These are phyloP conservation scores for Xanthia togata DNA, from an alignment of 2,888 invertebrate genomes.

Conservation along the genomic window DNA sequence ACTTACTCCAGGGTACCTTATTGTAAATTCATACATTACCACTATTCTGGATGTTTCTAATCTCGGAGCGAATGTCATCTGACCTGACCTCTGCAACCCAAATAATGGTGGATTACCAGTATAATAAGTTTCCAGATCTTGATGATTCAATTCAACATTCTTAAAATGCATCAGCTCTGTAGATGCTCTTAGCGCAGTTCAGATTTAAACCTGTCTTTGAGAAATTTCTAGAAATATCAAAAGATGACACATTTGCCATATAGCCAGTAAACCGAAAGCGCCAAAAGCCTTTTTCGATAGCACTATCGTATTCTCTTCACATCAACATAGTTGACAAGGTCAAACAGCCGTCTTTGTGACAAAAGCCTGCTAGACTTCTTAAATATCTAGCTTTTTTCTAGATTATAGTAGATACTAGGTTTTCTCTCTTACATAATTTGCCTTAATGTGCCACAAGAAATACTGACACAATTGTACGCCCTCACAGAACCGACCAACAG, in stretches of 20 bases:
- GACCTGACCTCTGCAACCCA: neutral
- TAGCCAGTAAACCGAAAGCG: neutral
- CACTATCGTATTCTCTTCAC: neutral
- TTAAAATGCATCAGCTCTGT: neutral
- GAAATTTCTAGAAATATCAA: neutral
- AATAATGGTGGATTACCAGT: neutral
- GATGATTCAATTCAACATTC: neutral
- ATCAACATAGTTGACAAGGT: neutral
- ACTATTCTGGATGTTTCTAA: slow-evolving; percentile 2
- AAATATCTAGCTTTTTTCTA: neutral
- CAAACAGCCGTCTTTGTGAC: neutral
- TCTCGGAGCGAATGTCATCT: neutral
- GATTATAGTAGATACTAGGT: neutral
- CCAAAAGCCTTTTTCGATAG: neutral
- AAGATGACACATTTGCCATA: neutral
- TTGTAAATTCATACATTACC: slow-evolving; percentile 8
- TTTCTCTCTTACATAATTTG: neutral
- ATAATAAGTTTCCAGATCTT: neutral
- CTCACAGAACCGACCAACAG: slow-evolving; percentile 89
- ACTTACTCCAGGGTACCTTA: neutral
- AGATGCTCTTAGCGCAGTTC: neutral
- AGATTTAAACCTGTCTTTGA: neutral
- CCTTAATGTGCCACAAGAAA: neutral
- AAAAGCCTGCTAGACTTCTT: slow-evolving; percentile 13
- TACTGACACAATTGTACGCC: slow-evolving; percentile 26